phyloP scores from a whole-genome alignment of 1,140 invertebrate genomes.

The Sitophilus oryzae region DNA sequence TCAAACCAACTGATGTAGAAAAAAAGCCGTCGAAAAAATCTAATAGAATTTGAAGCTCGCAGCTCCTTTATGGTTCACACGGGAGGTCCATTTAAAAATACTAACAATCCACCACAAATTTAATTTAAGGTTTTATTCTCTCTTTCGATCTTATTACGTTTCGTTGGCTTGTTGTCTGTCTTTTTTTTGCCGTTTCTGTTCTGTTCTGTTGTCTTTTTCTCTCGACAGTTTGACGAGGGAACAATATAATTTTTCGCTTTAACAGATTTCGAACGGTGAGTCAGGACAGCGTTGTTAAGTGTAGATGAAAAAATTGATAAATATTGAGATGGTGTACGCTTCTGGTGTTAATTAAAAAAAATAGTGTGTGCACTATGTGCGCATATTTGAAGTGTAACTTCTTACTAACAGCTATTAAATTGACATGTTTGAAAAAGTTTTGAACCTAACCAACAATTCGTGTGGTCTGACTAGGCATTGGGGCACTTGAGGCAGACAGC shows the following conservation, averaged over 20 bases:
- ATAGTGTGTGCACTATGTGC: too few relatives aligned
- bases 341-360: too few relatives aligned
- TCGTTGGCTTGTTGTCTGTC: slow-evolving; percentile 29
- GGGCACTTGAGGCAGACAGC: too few relatives aligned
- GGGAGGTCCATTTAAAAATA: slow-evolving; percentile 34
- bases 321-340: too few relatives aligned
- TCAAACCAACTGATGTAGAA: neutral
- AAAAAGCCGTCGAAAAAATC: slow-evolving; percentile 30
- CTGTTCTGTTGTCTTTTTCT: neutral
- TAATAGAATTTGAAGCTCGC: slow-evolving; percentile 38
- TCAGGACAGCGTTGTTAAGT: too few relatives aligned
- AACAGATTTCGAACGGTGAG: too few relatives aligned
- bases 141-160: slow-evolving; percentile 18
- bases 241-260: slow-evolving; percentile 42
- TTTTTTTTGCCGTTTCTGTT: neutral
- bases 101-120: slow-evolving; percentile 21
- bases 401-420: too few relatives aligned
- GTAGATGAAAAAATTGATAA: too few relatives aligned
- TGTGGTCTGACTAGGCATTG: too few relatives aligned
- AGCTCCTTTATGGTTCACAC: slow-evolving; percentile 35
- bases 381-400: too few relatives aligned
- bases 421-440: too few relatives aligned
- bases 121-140: slow-evolving; percentile 17
- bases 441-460: too few relatives aligned
- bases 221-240: slow-evolving; percentile 35